Conservation (phyloP, 2,797 vertebrate genomes). For the Streptopelia turtur region DNA sequence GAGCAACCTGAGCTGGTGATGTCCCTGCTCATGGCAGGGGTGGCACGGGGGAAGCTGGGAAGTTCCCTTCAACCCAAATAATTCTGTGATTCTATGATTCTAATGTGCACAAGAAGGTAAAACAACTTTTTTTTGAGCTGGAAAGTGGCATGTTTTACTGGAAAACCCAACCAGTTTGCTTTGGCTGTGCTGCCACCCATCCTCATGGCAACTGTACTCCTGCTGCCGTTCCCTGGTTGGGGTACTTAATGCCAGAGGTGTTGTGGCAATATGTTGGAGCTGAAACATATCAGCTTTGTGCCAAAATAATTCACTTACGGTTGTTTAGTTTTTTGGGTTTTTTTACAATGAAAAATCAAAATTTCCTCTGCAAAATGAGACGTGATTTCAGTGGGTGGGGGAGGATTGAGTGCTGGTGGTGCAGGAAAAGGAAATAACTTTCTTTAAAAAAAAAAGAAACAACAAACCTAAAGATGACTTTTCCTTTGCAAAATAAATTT, state of each 20-base stretch:
- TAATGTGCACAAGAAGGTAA: neutral
- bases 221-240: neutral
- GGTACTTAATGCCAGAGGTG: neutral
- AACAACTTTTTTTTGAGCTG: neutral
- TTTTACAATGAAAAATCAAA: neutral
- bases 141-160: neutral
- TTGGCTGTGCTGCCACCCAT: neutral
- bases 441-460: neutral
- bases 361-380: conserved; percentile 45
- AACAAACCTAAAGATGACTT: neutral
- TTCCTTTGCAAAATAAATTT: conserved; percentile 11
- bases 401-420: neutral
- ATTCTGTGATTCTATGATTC: too few species aligned
- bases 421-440: neutral
- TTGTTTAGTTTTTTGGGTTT: neutral
- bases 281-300: neutral
- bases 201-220: neutral
- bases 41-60: too few species aligned
- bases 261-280: neutral
- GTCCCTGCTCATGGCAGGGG: too few species aligned
- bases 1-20: too few species aligned
- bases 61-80: too few species aligned
- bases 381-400: neutral
- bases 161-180: conserved; percentile 17
- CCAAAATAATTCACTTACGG: neutral